These are phyloP conservation scores for Poecilia gillii DNA, from an alignment of 2,797 vertebrate genomes.

Conservation along the genomic window DNA sequence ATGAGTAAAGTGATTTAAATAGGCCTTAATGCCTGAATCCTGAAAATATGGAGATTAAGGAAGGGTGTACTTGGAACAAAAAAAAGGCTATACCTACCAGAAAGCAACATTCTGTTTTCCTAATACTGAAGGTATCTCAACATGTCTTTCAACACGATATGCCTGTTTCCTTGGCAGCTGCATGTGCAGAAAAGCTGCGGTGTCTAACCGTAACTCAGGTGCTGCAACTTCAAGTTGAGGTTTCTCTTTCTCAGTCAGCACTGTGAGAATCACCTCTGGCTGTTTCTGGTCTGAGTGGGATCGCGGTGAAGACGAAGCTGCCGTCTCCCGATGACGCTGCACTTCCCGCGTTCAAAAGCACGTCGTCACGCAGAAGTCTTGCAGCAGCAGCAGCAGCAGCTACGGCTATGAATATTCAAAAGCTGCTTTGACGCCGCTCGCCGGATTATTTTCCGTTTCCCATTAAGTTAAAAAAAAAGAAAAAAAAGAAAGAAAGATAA, in stretches of 20 bases:
- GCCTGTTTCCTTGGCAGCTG: not conserved
- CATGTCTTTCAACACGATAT: not conserved
- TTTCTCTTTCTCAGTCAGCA: conserved; percentile 24
- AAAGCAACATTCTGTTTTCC: not conserved
- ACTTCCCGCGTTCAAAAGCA: conserved; percentile 32
- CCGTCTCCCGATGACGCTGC: conserved; percentile 1
- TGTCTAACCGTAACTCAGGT: not conserved
- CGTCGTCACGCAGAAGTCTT: conserved; percentile 25
- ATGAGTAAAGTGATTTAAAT: not conserved
- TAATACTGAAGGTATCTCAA: not conserved
- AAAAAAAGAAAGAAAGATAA: not conserved
- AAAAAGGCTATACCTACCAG: not conserved
- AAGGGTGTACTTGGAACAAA: not conserved
- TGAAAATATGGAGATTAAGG: not conserved
- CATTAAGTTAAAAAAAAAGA: not conserved
- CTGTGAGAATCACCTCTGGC: conserved; percentile 7
- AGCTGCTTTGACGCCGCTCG: conserved; percentile 13
- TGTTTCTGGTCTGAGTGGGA: conserved; percentile 27
- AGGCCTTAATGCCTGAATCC: not conserved
- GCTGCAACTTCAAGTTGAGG: not conserved
- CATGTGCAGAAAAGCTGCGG: not conserved
- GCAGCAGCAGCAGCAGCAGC: conserved; percentile 29
- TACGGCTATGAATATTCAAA: conserved; percentile 21
- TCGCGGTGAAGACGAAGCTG: conserved; percentile 24
- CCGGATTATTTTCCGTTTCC: not conserved